Percentiles rank a stretch among this genome's conserved stretches.
phyloP scores from a whole-genome alignment of 2,888 invertebrate genomes.

The Prionchulus punctatus region DNA sequence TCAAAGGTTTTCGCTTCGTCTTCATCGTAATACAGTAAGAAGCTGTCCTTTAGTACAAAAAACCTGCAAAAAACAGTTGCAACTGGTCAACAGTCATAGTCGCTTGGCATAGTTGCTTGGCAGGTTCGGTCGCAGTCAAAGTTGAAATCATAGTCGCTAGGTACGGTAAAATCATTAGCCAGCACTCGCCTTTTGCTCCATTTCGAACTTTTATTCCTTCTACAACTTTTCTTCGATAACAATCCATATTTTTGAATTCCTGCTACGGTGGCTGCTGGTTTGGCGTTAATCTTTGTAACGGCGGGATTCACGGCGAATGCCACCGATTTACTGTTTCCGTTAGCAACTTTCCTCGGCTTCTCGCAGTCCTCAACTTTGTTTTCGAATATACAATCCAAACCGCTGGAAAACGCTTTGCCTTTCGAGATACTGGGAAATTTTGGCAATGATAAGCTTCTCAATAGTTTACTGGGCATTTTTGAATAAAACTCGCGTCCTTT shows the following conservation, averaged over 20 bases:
- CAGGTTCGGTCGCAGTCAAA: too few relatives aligned
- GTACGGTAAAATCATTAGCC: too few relatives aligned
- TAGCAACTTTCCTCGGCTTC: too few relatives aligned
- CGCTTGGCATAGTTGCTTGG: too few relatives aligned
- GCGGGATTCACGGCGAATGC: not conserved
- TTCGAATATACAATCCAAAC: not conserved
- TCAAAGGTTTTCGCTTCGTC: constrained; percentile 33
- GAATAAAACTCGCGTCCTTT: too few relatives aligned
- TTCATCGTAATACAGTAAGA: constrained; percentile 36
- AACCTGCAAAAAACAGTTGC: constrained; percentile 27
- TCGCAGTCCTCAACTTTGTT: too few relatives aligned
- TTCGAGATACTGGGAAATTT: not conserved
- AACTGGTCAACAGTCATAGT: not conserved
- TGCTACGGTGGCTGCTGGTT: not conserved
- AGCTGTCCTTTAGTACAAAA: constrained; percentile 39
- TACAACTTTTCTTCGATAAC: not conserved
- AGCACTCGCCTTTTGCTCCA: not conserved
- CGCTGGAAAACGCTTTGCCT: not conserved
- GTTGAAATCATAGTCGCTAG: too few relatives aligned
- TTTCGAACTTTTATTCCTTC: not conserved
- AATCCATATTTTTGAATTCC: not conserved
- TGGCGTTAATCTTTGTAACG: not conserved
- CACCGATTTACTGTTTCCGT: too few relatives aligned
- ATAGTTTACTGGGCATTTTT: too few relatives aligned
- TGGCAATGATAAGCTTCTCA: not conserved